Evolutionary conservation across 1,140 invertebrate species (phyloP), one percentile per base, ranked within the genome.

Genomic region (Archegozetes longisetosus): DNA sequence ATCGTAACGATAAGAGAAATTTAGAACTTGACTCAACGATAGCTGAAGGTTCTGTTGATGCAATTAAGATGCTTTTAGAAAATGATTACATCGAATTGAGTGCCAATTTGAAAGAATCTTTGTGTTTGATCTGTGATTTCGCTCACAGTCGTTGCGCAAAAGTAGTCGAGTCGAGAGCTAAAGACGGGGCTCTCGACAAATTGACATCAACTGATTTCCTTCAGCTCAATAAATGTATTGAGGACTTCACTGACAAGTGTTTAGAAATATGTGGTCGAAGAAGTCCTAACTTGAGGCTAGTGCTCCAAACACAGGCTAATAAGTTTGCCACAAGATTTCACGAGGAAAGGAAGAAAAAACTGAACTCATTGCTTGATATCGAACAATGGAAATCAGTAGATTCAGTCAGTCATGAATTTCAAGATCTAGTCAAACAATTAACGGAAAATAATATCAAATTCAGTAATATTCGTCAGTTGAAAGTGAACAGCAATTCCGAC

Each of bases 381-480:
- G 94, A 98, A 73, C 77, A 84, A 54, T 98, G 94, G 93, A 89
- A 86, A 70, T 81, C 85, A 66, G 86, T 88, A n/a, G 86, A 93
- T 65, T 23, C 3, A 1, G 85, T 97, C 49, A 84, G 88, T 0
- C 71, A 76, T 60, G 86, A 91, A 70, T 84, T 93, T 70, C 90
- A 95, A 73, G 76, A 73, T 22, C 75, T 94, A 52, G 81, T 93
- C n/a, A 79, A 84, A 71, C n/a, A 55, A 32, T 46, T 63, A 17
- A 40, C 47, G 9, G 17, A 3, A 1, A 23, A 53, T 22, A 58
- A 58, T n/a, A n/a, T 20, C 4, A 17, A 28, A 9, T 24, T 23
- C n/a, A 22, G 27, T 27, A 57, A 53, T 29, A 29, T 2, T 57
- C 46, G 3, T 49, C 12, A 24, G n/a, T 13, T 29, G 26, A 9